Base-by-base conservation (phyloP, 30 jellyfish, hydroid and myxozoan species). In the Clytia hemisphaerica region DNA sequence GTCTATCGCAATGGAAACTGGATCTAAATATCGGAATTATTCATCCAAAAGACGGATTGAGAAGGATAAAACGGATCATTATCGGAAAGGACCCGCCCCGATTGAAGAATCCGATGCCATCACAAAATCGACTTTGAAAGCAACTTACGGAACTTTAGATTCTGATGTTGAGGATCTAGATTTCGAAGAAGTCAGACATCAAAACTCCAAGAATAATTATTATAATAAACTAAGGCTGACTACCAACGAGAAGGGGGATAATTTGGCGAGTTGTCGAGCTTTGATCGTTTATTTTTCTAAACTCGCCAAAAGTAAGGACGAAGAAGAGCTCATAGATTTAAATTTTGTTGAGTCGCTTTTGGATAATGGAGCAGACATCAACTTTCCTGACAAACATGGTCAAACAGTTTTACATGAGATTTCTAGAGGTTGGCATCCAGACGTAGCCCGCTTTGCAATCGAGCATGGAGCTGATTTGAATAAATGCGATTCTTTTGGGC, bases 21-120 rank as follows among this genome's bases (percentile, higher is more conserved):
- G n/a, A n/a, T n/a, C n/a, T n/a, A n/a, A n/a, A n/a, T n/a, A n/a
- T n/a, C n/a, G n/a, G 64, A 78, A 61, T 25, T 83, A 83, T 68
- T 83, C 91, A 38, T 37, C 85, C 32, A 85, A 83, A 54, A 58
- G 95, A 36, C 45, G 95, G 24, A 51, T 67, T 28, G 95, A 83
- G 47, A 83, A 83, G 36, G 61, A 83, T 61, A 83, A 83, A 36
- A 54, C 82, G 21, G 67, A 64, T 66, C 67, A 44, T 46, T 70
- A 83, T 47, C 84, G 95, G 15, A 83, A 83, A 36, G 95, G 95
- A 0, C 95, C 95, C 5, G 95, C 95, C 28, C 95, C 95, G 4
- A 83, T 83, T 24, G 95, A 83, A 67, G 95, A 83, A 30, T 38
- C 83, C 3, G 95, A 73, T 27, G 42, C 88, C 26, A 25, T 83